phyloP scores from a whole-genome alignment of 1,140 invertebrate genomes.

The Carcinoscorpius rotundicauda region DNA sequence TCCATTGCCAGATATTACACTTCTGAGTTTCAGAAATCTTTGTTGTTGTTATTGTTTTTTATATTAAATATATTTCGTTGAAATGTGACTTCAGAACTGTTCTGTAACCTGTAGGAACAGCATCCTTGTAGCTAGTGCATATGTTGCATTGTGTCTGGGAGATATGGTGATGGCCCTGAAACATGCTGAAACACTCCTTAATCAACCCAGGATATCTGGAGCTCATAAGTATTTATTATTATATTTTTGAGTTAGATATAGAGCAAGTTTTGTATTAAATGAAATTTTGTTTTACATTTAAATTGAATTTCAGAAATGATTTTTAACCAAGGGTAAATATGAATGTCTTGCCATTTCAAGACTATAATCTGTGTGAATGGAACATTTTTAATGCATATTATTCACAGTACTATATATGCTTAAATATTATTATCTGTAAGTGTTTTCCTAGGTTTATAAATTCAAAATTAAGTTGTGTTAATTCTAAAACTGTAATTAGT shows the following conservation, averaged over 20 bases:
- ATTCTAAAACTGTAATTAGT: too few species aligned
- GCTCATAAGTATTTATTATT: conserved; percentile 42
- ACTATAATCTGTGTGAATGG: not conserved
- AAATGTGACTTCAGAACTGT: conserved; percentile 1
- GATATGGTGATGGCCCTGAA: conserved; percentile 69
- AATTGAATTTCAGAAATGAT: conserved; percentile 4
- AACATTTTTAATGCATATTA: too few species aligned
- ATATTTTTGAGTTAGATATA: too few species aligned
- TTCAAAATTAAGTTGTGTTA: too few species aligned
- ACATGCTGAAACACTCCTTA: conserved; percentile 54
- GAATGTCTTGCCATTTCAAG: not conserved
- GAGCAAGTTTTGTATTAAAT: conserved; percentile 15
- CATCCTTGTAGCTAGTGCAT: conserved; percentile 63
- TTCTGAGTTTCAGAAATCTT: too few species aligned
- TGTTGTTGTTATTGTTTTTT: too few species aligned
- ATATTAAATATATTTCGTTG: not conserved
- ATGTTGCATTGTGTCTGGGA: conserved; percentile 68
- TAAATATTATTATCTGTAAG: too few species aligned
- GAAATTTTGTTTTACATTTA: conserved; percentile 1
- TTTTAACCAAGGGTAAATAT: too few species aligned
- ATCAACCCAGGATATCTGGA: conserved; percentile 48
- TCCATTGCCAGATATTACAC: too few species aligned
- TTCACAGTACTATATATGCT: too few species aligned
- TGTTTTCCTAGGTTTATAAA: too few species aligned
- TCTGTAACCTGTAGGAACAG: conserved; percentile 30